Conservation (phyloP, 1,140 invertebrate genomes). For the Camponotus vicinus region DNA sequence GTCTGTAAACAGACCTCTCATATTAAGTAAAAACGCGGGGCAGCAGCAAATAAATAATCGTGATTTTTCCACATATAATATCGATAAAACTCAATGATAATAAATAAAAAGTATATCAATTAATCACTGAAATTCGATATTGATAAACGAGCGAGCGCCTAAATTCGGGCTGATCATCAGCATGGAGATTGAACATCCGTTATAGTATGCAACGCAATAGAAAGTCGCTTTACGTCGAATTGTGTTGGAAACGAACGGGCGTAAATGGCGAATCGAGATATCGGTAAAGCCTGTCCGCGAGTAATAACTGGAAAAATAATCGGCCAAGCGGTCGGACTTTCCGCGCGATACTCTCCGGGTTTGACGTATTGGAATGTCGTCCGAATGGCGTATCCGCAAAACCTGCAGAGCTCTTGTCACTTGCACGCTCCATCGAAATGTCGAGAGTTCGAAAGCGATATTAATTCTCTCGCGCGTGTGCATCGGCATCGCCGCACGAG, state of each 20-base stretch:
- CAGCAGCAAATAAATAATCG: background rate
- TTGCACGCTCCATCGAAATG: conserved; percentile 73
- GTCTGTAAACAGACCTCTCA: background rate
- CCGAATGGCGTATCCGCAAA: conserved; percentile 65
- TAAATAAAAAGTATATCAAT: background rate
- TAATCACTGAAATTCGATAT: conserved; percentile 48
- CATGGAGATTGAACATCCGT: conserved; percentile 62
- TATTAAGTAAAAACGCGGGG: background rate
- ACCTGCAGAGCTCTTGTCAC: conserved; percentile 68
- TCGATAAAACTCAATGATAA: conserved; percentile 19
- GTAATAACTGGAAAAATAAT: conserved; percentile 77
- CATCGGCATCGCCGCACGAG: conserved; percentile 21
- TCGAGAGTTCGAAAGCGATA: conserved; percentile 61
- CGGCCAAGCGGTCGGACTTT: conserved; percentile 70
- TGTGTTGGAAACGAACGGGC: conserved; percentile 46
- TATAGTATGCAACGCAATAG: conserved; percentile 38
- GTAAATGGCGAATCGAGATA: conserved; percentile 68
- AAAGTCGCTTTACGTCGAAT: conserved; percentile 70
- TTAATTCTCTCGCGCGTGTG: conserved; percentile 61
- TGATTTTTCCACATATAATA: background rate
- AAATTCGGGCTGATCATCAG: conserved; percentile 38
- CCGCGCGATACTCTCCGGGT: conserved; percentile 56
- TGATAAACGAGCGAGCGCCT: conserved; percentile 59
- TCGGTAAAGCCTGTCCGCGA: conserved; percentile 59
- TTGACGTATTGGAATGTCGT: conserved; percentile 76